phyloP scores from a whole-genome alignment of 2,113 vertebrate genomes.

The Atractosteus spatula region DNA sequence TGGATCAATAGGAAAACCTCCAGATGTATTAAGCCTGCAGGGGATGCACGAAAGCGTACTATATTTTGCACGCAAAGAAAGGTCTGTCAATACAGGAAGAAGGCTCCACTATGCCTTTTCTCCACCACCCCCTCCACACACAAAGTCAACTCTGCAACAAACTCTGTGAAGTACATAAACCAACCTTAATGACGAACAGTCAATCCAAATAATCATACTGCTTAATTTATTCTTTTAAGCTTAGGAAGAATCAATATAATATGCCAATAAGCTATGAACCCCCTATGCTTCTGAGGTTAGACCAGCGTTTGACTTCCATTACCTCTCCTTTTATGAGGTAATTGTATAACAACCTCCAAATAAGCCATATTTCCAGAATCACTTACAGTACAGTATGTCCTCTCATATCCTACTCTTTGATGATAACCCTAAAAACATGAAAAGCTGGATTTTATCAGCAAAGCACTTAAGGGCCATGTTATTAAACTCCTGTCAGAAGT shows the following conservation, averaged over 20 bases:
- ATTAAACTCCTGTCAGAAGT: too few relatives aligned
- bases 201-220: not conserved
- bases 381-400: not conserved
- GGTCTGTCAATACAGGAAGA: not conserved
- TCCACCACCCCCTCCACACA: not conserved
- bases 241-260: not conserved
- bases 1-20: constrained; percentile 21
- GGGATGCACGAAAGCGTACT: not conserved
- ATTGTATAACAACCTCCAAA: not conserved
- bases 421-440: too few relatives aligned
- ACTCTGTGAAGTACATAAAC: not conserved
- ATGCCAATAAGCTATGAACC: not conserved
- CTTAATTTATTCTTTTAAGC: not conserved
- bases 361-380: not conserved
- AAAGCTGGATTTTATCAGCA: too few relatives aligned
- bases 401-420: not conserved
- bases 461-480: too few relatives aligned
- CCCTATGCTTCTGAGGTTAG: not conserved
- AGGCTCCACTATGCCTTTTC: not conserved
- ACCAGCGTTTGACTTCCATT: not conserved
- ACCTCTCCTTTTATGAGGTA: not conserved
- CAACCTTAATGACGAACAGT: not conserved
- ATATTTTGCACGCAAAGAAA: too few relatives aligned
- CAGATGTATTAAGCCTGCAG: constrained; percentile 2
- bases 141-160: not conserved